These are phyloP conservation scores for Rhadinocentrus ornatus DNA, from an alignment of 2,797 vertebrate species.

Conservation along the genomic window DNA sequence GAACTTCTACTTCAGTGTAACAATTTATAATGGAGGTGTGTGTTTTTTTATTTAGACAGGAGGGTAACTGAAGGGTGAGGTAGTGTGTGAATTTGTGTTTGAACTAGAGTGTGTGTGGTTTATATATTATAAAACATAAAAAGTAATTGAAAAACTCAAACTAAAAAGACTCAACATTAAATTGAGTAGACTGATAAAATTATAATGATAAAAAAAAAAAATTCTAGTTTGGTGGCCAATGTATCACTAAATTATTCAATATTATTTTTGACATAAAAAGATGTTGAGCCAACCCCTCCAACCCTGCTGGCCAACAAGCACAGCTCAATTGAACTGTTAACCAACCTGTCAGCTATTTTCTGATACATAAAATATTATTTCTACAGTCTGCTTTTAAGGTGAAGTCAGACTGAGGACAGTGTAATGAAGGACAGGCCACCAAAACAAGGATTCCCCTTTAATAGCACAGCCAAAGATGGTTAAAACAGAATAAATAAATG, in stretches of 20 bases:
- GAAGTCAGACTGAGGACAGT: background rate
- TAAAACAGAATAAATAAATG: too few relatives aligned
- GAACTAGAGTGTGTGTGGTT: background rate
- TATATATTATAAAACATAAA: too few relatives aligned
- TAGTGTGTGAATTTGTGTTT: background rate
- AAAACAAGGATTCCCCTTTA: background rate
- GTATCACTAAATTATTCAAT: background rate
- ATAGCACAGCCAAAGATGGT: too few relatives aligned
- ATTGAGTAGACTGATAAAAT: too few relatives aligned
- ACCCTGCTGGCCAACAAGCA: background rate
- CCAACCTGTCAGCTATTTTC: background rate
- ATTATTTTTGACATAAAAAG: background rate
- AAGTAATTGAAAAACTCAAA: background rate
- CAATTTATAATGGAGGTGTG: constrained; percentile 44
- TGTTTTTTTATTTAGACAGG: constrained; percentile 32
- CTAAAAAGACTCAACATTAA: background rate
- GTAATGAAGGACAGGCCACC: background rate
- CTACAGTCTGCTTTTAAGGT: background rate
- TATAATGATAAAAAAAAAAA: too few relatives aligned
- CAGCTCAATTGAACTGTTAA: background rate
- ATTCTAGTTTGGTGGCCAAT: too few relatives aligned
- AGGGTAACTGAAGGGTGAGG: constrained; percentile 33
- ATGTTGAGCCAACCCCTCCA: background rate
- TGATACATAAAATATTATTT: too few relatives aligned
- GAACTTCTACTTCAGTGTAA: constrained; percentile 36